Percentiles rank a stretch among this genome's conserved stretches.
Conservation (phyloP, 2,113 vertebrate genomes). For the Dipodomys stephensi region DNA sequence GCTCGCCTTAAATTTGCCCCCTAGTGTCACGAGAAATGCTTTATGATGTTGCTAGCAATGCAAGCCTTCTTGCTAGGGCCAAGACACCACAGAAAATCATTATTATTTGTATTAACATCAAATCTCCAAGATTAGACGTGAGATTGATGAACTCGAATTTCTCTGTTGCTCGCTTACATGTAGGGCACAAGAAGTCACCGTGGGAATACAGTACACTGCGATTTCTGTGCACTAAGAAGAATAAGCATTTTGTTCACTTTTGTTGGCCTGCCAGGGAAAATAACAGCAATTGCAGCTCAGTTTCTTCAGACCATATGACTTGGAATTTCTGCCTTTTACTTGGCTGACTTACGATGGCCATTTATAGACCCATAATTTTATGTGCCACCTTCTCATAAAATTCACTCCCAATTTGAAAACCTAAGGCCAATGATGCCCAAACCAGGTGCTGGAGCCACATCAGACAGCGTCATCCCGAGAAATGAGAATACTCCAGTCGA, state of each 20-base stretch:
- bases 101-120: neutral
- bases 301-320: slow-evolving; percentile 54
- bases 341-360: slow-evolving; percentile 16
- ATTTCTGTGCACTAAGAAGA: slow-evolving; percentile 14
- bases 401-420: slow-evolving; percentile 56
- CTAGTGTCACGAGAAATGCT: neutral
- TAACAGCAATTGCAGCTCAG: slow-evolving; percentile 37
- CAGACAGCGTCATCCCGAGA: slow-evolving; percentile 16
- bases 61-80: neutral
- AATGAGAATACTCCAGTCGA: neutral
- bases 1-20: neutral
- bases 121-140: slow-evolving; percentile 36
- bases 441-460: slow-evolving; percentile 47
- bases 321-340: slow-evolving; percentile 56
- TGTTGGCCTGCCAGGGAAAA: slow-evolving; percentile 58
- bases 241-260: slow-evolving; percentile 56
- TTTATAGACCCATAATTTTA: slow-evolving; percentile 61
- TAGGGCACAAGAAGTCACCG: neutral
- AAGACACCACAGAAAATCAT: neutral
- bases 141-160: neutral
- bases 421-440: slow-evolving; percentile 23
- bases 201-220: neutral
- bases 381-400: slow-evolving; percentile 57
- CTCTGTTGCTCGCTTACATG: neutral
- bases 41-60: neutral